phyloP scores from a whole-genome alignment of 2,888 invertebrate species.

The Melieria omissa region DNA sequence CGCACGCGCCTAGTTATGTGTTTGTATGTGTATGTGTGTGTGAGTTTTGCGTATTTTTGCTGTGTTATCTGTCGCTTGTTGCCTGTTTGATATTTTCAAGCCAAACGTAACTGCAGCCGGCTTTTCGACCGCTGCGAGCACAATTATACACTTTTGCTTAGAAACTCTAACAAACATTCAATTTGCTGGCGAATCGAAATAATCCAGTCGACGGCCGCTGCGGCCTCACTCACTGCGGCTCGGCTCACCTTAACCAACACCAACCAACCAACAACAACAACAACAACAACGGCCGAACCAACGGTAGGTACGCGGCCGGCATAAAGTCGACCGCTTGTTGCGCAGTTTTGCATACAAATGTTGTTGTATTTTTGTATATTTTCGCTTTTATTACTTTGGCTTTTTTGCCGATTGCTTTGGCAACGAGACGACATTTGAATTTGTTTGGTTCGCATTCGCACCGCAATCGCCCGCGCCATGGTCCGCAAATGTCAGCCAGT shows the following conservation, averaged over 20 bases:
- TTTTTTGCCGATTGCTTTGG: constrained; percentile 14
- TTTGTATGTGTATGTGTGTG: too few relatives aligned
- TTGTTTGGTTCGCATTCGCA: constrained; percentile 6
- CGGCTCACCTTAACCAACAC: constrained; percentile 16
- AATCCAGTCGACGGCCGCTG: too few relatives aligned
- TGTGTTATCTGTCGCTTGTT: too few relatives aligned
- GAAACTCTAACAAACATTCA: too few relatives aligned
- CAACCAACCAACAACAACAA: neutral
- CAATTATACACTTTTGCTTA: too few relatives aligned
- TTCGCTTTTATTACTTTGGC: constrained; percentile 31
- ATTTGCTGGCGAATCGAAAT: too few relatives aligned
- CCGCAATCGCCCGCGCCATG: neutral
- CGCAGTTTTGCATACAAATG: neutral
- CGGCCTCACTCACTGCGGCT: too few relatives aligned
- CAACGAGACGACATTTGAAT: constrained; percentile 29
- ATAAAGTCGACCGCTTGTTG: neutral
- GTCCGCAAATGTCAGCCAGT: constrained; percentile 19
- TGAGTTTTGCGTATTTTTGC: too few relatives aligned
- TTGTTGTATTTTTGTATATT: neutral
- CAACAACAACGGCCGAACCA: neutral
- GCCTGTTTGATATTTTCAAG: too few relatives aligned
- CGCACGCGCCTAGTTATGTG: too few relatives aligned
- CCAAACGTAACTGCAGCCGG: too few relatives aligned
- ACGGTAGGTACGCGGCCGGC: neutral
- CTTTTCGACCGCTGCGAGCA: too few relatives aligned